Conservation (phyloP, 1,140 invertebrate species). For the Leguminivora glycinivorella region DNA sequence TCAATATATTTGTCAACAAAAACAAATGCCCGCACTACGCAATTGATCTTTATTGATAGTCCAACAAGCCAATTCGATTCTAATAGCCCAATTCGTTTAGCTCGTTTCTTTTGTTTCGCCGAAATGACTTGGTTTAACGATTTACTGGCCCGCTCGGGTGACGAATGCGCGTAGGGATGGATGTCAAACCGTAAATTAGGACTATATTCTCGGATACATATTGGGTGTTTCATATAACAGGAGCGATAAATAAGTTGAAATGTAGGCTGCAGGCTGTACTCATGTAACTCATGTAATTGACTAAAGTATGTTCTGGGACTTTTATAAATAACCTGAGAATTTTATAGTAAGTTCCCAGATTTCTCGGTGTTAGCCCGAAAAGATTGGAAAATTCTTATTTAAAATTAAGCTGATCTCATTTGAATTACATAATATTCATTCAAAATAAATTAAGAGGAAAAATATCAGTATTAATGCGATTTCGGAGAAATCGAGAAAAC, state of each 20-base stretch:
- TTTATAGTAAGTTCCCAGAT: too few relatives aligned
- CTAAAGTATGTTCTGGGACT: too few relatives aligned
- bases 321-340: too few relatives aligned
- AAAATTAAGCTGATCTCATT: too few relatives aligned
- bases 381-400: too few relatives aligned
- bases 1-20: not conserved
- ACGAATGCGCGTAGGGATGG: constrained; percentile 14
- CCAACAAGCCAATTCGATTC: not conserved
- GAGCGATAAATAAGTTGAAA: not conserved
- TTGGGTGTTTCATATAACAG: not conserved
- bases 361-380: too few relatives aligned
- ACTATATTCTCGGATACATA: not conserved
- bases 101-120: constrained; percentile 26
- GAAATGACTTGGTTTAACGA: constrained; percentile 27
- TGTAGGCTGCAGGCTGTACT: too few relatives aligned
- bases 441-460: too few relatives aligned
- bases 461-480: too few relatives aligned
- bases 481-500: too few relatives aligned
- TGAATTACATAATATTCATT: too few relatives aligned
- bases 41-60: constrained; percentile 4
- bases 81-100: constrained; percentile 11
- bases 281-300: too few relatives aligned
- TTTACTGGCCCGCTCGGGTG: constrained; percentile 16
- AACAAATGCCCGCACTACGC: not conserved
- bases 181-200: constrained; percentile 21